These are phyloP conservation scores for Xestobium rufovillosum DNA, from an alignment of 2,888 invertebrate genomes.

Conservation along the genomic window DNA sequence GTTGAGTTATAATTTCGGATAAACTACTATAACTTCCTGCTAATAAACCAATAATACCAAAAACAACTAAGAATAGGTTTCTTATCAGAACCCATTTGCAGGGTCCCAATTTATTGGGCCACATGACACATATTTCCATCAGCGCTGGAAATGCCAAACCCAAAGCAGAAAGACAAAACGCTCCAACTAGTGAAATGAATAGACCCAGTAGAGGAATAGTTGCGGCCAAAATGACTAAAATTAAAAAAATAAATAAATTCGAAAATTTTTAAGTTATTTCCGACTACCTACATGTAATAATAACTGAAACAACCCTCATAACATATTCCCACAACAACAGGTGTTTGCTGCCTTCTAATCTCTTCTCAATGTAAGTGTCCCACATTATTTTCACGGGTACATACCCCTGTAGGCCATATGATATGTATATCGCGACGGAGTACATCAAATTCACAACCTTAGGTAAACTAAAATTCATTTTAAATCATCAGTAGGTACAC, in stretches of 20 bases:
- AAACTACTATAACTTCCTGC: conserved; percentile 52
- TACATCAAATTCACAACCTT: conserved; percentile 56
- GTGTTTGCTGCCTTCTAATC: conserved; percentile 32
- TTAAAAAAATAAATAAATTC: conserved; percentile 40
- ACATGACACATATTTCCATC: conserved; percentile 65
- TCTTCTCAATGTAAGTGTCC: conserved; percentile 43
- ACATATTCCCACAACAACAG: conserved; percentile 37
- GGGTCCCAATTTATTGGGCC: conserved; percentile 53
- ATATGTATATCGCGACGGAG: conserved; percentile 66
- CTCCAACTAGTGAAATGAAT: conserved; percentile 70
- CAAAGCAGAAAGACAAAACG: conserved; percentile 63
- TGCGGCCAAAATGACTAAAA: conserved; percentile 66
- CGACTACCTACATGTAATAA: conserved; percentile 42
- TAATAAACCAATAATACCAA: conserved; percentile 48
- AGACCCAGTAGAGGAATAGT: conserved; percentile 63
- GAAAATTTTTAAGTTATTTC: no score
- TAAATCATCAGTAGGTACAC: not conserved
- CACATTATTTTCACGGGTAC: conserved; percentile 79
- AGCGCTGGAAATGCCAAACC: conserved; percentile 70
- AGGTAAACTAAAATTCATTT: conserved; percentile 51
- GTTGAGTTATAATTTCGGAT: conserved; percentile 44
- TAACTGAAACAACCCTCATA: conserved; percentile 37
- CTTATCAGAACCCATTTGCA: conserved; percentile 43
- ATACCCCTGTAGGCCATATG: conserved; percentile 82
- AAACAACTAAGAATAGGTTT: conserved; percentile 46